These are phyloP conservation scores for Guaruba guarouba DNA, from an alignment of 2,113 vertebrate genomes.

Conservation along the genomic window DNA sequence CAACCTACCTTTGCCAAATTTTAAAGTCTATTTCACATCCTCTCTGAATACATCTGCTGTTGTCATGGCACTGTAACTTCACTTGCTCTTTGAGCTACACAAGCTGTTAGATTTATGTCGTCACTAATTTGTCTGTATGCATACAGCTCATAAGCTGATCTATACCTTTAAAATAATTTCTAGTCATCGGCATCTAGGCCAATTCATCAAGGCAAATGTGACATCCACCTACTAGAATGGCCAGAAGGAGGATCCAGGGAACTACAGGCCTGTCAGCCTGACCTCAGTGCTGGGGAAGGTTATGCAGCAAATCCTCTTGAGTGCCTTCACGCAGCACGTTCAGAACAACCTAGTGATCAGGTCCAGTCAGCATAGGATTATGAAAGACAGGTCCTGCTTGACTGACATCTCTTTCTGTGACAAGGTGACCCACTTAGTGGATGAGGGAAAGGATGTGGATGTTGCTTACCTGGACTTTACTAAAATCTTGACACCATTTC, in stretches of 20 bases:
- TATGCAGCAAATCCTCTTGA: background rate
- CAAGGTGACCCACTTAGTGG: background rate
- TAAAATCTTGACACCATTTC: background rate
- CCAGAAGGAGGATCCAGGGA: background rate
- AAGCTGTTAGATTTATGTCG: conserved; percentile 42
- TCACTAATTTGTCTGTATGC: conserved; percentile 35
- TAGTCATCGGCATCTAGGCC: background rate
- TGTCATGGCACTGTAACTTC: conserved; percentile 50
- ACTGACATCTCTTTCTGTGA: background rate
- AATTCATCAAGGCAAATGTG: background rate
- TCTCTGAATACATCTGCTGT: conserved; percentile 15
- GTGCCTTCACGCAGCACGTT: background rate
- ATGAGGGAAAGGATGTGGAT: background rate
- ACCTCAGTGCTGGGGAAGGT: background rate
- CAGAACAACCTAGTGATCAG: background rate
- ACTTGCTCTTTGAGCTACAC: conserved; percentile 2
- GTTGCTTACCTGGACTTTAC: background rate
- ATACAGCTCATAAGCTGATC: background rate
- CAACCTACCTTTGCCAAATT: conserved; percentile 37
- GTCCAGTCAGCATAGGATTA: background rate
- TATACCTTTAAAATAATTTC: conserved; percentile 10
- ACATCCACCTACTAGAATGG: background rate
- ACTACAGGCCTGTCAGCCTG: background rate
- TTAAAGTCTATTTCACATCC: conserved; percentile 32
- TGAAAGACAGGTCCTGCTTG: background rate